phyloP scores from a whole-genome alignment of 1,140 invertebrate species.

The Watersipora subatra region DNA sequence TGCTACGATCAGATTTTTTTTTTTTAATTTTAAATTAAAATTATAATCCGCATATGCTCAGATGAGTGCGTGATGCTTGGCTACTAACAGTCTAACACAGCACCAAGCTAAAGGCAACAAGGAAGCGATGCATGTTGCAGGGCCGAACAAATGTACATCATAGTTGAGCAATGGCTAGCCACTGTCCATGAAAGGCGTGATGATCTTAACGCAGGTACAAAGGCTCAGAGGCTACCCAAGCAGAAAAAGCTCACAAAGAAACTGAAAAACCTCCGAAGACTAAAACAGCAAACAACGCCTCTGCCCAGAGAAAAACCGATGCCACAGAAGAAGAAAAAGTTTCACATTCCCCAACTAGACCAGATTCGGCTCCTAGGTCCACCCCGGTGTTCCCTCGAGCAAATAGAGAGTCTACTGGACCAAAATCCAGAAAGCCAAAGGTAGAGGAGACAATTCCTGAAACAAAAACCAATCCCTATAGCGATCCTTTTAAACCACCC shows the following conservation, averaged over 20 bases:
- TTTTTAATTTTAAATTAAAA: too few species aligned
- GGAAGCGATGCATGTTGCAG: neutral
- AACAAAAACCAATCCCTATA: neutral
- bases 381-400: neutral
- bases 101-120: too few species aligned
- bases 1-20: too few species aligned
- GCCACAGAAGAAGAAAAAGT: too few species aligned
- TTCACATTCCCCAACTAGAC: too few species aligned
- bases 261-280: neutral
- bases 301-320: neutral
- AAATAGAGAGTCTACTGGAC: too few species aligned
- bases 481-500: neutral
- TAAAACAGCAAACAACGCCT: neutral
- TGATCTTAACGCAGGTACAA: neutral
- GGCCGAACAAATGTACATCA: neutral
- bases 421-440: neutral
- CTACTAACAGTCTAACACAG: too few species aligned
- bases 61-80: too few species aligned
- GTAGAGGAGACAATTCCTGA: neutral
- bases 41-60: too few species aligned
- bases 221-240: neutral
- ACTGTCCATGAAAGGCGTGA: neutral
- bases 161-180: neutral
- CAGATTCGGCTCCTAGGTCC: neutral
- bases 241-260: neutral